Base-by-base conservation (phyloP, 2,797 vertebrate species). In the Enteromius treurensis region DNA sequence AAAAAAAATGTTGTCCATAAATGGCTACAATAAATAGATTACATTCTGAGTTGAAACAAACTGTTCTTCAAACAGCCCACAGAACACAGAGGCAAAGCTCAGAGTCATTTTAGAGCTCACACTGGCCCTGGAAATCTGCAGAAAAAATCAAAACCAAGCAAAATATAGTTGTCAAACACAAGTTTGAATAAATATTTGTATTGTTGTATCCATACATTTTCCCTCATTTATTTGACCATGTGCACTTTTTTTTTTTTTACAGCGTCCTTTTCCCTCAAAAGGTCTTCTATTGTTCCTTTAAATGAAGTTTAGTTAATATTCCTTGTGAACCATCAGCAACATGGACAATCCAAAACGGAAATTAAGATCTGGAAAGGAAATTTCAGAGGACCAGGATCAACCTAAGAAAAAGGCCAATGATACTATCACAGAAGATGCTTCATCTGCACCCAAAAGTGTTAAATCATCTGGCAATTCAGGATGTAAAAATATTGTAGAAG, bases 261-360 rank as follows among this genome's bases (percentile, higher is more conserved):
- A 62, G 17, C 17, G 26, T 32, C 3, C 29, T 32, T n/a, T n/a
- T n/a, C n/a, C n/a, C n/a, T n/a, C n/a, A n/a, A n/a, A 71, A 64
- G 17, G 3, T 77, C 42, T 45, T 81, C 53, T 45, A 42, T 68
- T 55, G 68, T 68, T 80, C 47, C 45, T 55, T 77, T 29, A 62
- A 69, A 68, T 70, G 11, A 29, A 47, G 67, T 49, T 32, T 37
- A 10, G 60, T 51, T 40, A 32, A 21, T 34, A 42, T 9, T 62
- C 53, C 14, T 21, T 14, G 1, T 64, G 21, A 58, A 58, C 47
- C 8, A 0, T 26, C 29, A 53, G 42, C 78, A 77, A 87, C 80
- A 94, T 93, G 92, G 92, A 94, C 81, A 73, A 73, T 60, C 70
- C 69, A 17, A 89, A 81, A 65, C 83, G 88, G 84, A 91, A 88